Base-by-base conservation (phyloP, 2,797 vertebrate species). In the Darevskia nairensis region DNA sequence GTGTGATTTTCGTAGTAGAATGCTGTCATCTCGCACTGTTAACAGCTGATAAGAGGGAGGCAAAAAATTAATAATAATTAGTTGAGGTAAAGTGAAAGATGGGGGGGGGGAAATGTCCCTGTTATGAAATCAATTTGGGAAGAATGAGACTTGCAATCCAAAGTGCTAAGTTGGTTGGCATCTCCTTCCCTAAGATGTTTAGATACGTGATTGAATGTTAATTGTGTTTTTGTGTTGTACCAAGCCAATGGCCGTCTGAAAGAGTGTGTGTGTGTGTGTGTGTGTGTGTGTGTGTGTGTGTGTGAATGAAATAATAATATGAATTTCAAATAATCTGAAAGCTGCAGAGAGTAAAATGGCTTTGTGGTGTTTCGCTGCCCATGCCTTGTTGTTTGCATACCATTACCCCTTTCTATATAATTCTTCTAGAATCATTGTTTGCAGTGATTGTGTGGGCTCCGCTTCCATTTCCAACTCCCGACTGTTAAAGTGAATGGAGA, bases 151-250 rank as follows among this genome's bases (percentile, higher is more conserved):
- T 91, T 90, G 64, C 81, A 82, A 68, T 82, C 84, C 86, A 88
- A 27, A 39, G 85, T 76, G 91, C 66, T 71, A 55, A 13, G 8
- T 75, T 77, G 64, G 84, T 83, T 72, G 90, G 0, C 83, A 84
- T 46, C 61, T 93, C 72, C 79, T 86, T 72, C 85, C 93, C 82
- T 59, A 87, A 91, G 86, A 82, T 2, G 10, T 59, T 41, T 50
- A 32, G 55, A 44, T 75, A 61, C 81, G 82, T 88, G 79, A 23
- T 88, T 91, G 79, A 64, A n/a, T 84, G 46, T 17, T 78, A 80
- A 64, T 89, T 90, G 90, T 39, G 15, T 29, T 76, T 59, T n/a
- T 91, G 80, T 89, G 82, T 88, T 91, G 93, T 93, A 25, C 71
- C 11, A 84, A 59, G 46, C 50, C 61, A 39, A 74, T n/a, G 50